phyloP scores from a whole-genome alignment of 1,140 invertebrate species.

The Leptinotarsa lineolata region DNA sequence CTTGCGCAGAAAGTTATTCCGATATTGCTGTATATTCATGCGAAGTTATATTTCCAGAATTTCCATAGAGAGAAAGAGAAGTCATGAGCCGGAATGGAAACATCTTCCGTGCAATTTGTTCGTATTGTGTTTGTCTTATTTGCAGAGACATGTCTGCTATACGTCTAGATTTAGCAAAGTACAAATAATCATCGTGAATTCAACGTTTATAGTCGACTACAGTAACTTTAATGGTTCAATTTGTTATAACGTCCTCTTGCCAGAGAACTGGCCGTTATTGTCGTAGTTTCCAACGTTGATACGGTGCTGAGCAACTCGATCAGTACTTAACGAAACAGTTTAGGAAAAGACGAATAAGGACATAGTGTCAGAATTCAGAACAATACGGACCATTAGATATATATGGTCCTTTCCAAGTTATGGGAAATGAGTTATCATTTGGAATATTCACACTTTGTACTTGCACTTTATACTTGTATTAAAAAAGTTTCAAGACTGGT shows the following conservation, averaged over 20 bases:
- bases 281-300: slow-evolving; percentile 7
- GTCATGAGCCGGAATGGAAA: slow-evolving; percentile 1
- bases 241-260: slow-evolving; percentile 31
- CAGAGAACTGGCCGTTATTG: slow-evolving; percentile 11
- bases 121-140: slow-evolving; percentile 27
- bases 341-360: too few species aligned
- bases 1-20: slow-evolving; percentile 2
- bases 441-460: too few species aligned
- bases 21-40: not conserved
- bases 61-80: not conserved
- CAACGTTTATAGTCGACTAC: slow-evolving; percentile 41
- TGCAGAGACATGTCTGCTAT: slow-evolving; percentile 30
- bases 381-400: too few species aligned
- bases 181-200: slow-evolving; percentile 39
- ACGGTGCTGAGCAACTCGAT: slow-evolving; percentile 12
- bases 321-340: too few species aligned
- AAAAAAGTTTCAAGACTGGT: too few species aligned
- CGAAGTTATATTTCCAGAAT: slow-evolving; percentile 3
- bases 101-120: slow-evolving; percentile 29
- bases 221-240: slow-evolving; percentile 39
- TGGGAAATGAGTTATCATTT: too few species aligned
- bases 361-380: too few species aligned
- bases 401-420: too few species aligned
- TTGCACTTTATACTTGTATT: too few species aligned
- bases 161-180: slow-evolving; percentile 39